Evolutionary conservation across 2,888 invertebrate species (phyloP), one percentile per base, ranked within the genome.

Genomic region (Embidobia sp.): DNA sequence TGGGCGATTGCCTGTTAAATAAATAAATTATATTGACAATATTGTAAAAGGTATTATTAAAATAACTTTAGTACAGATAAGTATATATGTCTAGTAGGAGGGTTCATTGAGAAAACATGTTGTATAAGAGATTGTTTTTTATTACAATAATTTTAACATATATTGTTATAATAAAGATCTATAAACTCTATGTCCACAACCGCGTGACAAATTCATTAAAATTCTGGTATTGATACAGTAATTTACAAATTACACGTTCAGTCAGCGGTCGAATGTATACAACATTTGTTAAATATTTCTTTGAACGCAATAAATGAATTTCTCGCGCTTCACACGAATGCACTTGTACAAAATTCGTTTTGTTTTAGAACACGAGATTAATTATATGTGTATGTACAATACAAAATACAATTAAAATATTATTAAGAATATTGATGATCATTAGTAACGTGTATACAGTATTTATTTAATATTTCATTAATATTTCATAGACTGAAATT

Each of bases 61-160:
- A n/a, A n/a, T n/a, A n/a, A n/a, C n/a, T n/a, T n/a, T n/a, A n/a
- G n/a, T n/a, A n/a, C n/a, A n/a, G n/a, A n/a, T n/a, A n/a, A n/a
- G 11, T 33, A 3, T 8, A 11, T 2, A 11, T 33, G 2, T 33
- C 1, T 4, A 33, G 1, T 13, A 33, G n/a, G n/a, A 35, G 13
- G 13, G n/a, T 35, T 1, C 8, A 35, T 35, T 8, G 6, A 40
- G 7, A 26, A 42, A 6, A 33, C 22, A n/a, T 18, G 10, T 51
- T 42, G 22, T 48, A 31, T 59, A 46, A 61, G 75, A 63, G 37
- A 61, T 55, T 49, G 61, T 51, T 83, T 82, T 87, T 88, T 88
- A 88, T 87, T 86, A 88, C 85, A 88, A 85, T 87, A 86, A 82
- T 83, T 86, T 81, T 86, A 87, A 86, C 83, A 84, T 86, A 85